Evolutionary conservation across 1,140 invertebrate species (phyloP).

Genomic region (Streblospio benedicti): DNA sequence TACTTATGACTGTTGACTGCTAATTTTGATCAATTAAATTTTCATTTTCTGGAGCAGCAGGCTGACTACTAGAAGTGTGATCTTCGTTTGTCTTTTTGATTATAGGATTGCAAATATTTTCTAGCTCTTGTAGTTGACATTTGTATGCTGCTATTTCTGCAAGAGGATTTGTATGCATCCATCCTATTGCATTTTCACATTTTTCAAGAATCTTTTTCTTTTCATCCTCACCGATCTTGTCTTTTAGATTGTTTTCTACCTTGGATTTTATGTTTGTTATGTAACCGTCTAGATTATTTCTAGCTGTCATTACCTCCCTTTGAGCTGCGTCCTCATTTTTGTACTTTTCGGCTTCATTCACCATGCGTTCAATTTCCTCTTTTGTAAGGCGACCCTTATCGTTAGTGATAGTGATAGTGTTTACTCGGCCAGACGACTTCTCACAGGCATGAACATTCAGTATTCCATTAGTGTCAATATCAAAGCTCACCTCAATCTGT

Average conservation of each 20-base stretch:
- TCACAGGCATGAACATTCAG: background rate
- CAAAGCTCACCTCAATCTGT: constrained; percentile 50
- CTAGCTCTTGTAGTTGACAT: constrained; percentile 41
- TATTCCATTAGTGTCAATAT: constrained; percentile 1
- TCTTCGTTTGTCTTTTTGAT: too few relatives aligned
- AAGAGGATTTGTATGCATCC: constrained; percentile 5
- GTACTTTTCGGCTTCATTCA: constrained; percentile 8
- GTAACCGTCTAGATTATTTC: constrained; percentile 89
- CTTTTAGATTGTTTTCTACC: constrained; percentile 49
- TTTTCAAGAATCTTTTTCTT: constrained; percentile 3
- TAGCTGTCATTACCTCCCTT: constrained; percentile 69
- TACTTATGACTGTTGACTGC: too few relatives aligned
- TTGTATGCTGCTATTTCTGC: constrained; percentile 44
- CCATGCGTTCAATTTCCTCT: constrained; percentile 7
- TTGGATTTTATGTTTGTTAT: constrained; percentile 93
- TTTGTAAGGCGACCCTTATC: constrained; percentile 71
- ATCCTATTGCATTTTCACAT: background rate
- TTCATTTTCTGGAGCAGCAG: too few relatives aligned
- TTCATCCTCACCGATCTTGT: constrained; percentile 3
- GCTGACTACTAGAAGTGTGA: too few relatives aligned
- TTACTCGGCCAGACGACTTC: background rate
- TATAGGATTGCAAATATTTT: constrained; percentile 47
- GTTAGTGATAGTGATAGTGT: background rate
- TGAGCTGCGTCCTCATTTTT: constrained; percentile 56
- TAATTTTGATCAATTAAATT: too few relatives aligned